phyloP scores from a whole-genome alignment of 2,888 invertebrate species.

The Drosophila algonquin region DNA sequence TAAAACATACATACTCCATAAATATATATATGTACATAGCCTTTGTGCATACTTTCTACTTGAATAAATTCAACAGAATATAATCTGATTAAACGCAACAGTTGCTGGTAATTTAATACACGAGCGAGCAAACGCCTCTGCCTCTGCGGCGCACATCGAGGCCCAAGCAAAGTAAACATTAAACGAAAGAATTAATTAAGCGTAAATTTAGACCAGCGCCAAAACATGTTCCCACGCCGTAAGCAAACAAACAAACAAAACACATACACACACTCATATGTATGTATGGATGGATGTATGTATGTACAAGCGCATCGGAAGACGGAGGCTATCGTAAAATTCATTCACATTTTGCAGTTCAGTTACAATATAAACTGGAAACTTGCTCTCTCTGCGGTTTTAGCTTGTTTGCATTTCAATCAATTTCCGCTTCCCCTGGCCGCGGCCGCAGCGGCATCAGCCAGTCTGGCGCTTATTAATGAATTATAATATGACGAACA shows the following conservation, averaged over 20 bases:
- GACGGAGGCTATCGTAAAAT: slow-evolving; percentile 41
- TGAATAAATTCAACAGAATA: slow-evolving; percentile 21
- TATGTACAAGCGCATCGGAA: not conserved
- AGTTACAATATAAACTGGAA: slow-evolving; percentile 22
- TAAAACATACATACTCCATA: slow-evolving; percentile 4
- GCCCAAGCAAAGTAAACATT: slow-evolving; percentile 67
- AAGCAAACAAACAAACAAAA: slow-evolving; percentile 57
- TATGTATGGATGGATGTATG: not conserved
- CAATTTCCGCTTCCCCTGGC: slow-evolving; percentile 31
- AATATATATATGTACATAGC: slow-evolving; percentile 15
- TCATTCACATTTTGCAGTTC: slow-evolving; percentile 59
- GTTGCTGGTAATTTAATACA: slow-evolving; percentile 69
- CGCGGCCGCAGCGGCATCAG: slow-evolving; percentile 3
- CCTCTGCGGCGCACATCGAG: slow-evolving; percentile 46
- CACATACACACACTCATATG: slow-evolving; percentile 16
- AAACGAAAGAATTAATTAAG: slow-evolving; percentile 63
- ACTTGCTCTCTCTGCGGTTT: slow-evolving; percentile 56
- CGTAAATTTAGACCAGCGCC: slow-evolving; percentile 62
- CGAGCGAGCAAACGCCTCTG: slow-evolving; percentile 27
- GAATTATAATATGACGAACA: slow-evolving; percentile 68
- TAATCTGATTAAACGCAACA: slow-evolving; percentile 68
- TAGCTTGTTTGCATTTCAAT: slow-evolving; percentile 66
- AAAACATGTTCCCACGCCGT: slow-evolving; percentile 68
- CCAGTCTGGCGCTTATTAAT: slow-evolving; percentile 62
- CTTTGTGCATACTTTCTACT: slow-evolving; percentile 46